These are phyloP conservation scores for Bacillus rossius DNA, from an alignment of 1,140 invertebrate genomes.

Conservation along the genomic window DNA sequence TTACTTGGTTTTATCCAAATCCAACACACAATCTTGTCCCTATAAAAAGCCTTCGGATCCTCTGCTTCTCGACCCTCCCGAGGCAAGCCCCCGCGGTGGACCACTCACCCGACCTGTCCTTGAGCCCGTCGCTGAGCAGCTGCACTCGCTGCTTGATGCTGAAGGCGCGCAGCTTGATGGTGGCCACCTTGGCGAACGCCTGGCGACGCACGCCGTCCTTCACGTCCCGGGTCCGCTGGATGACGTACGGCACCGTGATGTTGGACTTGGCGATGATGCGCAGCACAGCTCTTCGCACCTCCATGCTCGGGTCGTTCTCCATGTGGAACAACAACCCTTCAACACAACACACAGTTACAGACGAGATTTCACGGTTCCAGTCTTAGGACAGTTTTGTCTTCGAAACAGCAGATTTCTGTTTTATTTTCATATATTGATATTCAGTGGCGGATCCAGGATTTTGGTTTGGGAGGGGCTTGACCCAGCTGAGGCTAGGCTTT, in stretches of 20 bases:
- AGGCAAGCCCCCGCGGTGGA: no score
- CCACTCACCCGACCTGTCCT: slow-evolving; percentile 52
- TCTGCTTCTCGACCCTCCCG: no score
- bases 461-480: no score
- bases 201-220: slow-evolving; percentile 67
- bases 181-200: slow-evolving; percentile 65
- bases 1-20: no score
- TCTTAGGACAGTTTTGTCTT: no score
- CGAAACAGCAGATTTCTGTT: no score
- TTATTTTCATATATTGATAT: no score
- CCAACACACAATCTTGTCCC: neutral
- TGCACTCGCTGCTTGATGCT: slow-evolving; percentile 61
- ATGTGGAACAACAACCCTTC: slow-evolving; percentile 71
- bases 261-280: slow-evolving; percentile 58
- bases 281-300: slow-evolving; percentile 62
- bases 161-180: slow-evolving; percentile 56
- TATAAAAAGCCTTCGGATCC: neutral
- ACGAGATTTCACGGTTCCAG: no score
- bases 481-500: no score
- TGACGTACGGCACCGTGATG: slow-evolving; percentile 57
- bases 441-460: no score
- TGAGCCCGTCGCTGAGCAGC: slow-evolving; percentile 58
- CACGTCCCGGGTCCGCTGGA: slow-evolving; percentile 66
- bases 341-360: slow-evolving; percentile 22
- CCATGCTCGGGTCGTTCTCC: slow-evolving; percentile 64